Evolutionary conservation across 2,797 vertebrate genomes (phyloP).

Genomic region (Schizopygopsis pylzovi): DNA sequence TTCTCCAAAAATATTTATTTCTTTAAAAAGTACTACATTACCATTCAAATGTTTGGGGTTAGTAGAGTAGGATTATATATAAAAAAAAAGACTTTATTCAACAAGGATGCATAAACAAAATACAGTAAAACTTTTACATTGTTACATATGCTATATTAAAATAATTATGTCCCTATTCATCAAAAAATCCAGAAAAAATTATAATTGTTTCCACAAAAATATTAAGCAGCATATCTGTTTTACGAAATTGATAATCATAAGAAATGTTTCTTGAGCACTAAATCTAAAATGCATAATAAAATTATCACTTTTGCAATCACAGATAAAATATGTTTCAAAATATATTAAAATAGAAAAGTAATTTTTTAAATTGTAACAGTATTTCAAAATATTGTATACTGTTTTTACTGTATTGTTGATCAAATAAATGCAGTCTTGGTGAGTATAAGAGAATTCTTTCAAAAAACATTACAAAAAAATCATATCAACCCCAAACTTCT

Average conservation of each 20-base stretch:
- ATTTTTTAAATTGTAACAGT: neutral
- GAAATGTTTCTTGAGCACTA: neutral
- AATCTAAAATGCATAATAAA: neutral
- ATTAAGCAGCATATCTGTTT: neutral
- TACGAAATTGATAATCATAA: neutral
- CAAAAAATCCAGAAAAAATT: neutral
- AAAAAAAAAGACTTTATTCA: neutral
- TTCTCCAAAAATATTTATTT: neutral
- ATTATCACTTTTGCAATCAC: neutral
- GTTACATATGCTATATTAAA: neutral
- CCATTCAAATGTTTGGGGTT: neutral
- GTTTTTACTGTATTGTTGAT: neutral
- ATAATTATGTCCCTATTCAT: neutral
- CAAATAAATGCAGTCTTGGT: neutral
- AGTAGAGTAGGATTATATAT: neutral
- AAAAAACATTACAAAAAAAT: neutral
- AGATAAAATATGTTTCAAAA: neutral
- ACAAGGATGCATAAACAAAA: neutral
- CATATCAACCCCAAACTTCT: neutral
- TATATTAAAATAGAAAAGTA: neutral
- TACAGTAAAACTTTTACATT: neutral
- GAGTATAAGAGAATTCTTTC: too few species aligned
- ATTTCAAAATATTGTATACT: neutral
- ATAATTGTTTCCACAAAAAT: neutral
- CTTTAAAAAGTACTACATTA: too few species aligned